A percentile compares a stretch with the other conserved stretches of the same genome.
Conservation (phyloP, 2,797 vertebrate species). For the Nasua narica region DNA sequence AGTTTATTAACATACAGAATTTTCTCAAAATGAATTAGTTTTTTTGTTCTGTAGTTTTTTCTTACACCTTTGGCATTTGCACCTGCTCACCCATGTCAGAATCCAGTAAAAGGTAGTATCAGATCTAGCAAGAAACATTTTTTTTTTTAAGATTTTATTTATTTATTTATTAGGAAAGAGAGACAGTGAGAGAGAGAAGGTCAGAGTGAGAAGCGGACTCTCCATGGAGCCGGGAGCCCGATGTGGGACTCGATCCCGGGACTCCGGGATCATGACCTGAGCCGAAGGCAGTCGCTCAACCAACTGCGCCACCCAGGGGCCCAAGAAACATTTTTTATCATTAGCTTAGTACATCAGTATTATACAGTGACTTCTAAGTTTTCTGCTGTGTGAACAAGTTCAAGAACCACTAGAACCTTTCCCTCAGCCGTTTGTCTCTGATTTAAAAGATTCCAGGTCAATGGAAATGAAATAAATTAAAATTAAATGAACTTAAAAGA, state of each 20-base stretch:
- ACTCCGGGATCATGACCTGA: no score
- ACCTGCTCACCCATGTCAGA: background rate
- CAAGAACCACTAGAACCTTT: background rate
- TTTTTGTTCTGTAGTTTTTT: background rate
- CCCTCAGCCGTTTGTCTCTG: background rate
- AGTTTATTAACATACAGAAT: background rate
- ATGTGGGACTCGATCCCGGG: no score
- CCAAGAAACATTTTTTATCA: background rate
- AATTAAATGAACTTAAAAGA: background rate
- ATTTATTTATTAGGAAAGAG: no score
- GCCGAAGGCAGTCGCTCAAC: no score
- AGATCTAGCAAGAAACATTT: background rate
- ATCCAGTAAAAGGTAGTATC: background rate
- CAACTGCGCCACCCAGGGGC: no score
- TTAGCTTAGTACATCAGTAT: background rate
- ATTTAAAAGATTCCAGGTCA: background rate
- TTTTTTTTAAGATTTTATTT: no score
- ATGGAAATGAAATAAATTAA: background rate
- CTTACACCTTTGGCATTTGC: background rate
- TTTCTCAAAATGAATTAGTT: background rate
- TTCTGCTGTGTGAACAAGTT: background rate
- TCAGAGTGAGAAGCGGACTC: no score
- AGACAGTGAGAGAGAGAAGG: no score
- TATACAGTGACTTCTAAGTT: background rate
- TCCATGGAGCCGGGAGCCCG: no score